Evolutionary conservation across 2,888 invertebrate genomes (phyloP).

Genomic region (Ophioninae sp.): DNA sequence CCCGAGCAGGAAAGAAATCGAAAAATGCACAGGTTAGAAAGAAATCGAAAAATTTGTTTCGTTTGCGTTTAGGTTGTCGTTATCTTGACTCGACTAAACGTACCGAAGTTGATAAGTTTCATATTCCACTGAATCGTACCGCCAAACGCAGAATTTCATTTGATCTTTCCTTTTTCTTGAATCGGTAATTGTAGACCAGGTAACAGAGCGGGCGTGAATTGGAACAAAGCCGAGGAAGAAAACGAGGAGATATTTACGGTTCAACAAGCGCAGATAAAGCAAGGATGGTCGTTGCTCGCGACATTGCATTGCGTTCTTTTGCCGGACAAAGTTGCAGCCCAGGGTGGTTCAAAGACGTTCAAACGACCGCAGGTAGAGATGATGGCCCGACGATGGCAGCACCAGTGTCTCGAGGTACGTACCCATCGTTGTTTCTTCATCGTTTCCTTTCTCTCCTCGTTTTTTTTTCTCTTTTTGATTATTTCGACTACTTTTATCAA

Average conservation of each 20-base stretch:
- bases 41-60: not conserved
- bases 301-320: slow-evolving; percentile 97
- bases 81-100: too few relatives aligned
- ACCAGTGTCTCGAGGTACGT: slow-evolving; percentile 96
- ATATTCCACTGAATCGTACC: too few relatives aligned
- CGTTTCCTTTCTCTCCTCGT: not conserved
- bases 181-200: slow-evolving; percentile 82
- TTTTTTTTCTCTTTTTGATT: slow-evolving; percentile 2
- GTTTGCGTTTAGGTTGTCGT: too few relatives aligned
- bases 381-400: slow-evolving; percentile 99
- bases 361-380: slow-evolving; percentile 98
- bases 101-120: too few relatives aligned
- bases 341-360: slow-evolving; percentile 88
- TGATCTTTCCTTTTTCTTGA: too few relatives aligned
- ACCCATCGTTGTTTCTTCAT: not conserved
- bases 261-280: slow-evolving; percentile 96
- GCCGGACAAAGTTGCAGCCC: slow-evolving; percentile 93
- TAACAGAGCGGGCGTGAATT: slow-evolving; percentile 84
- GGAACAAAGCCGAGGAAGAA: slow-evolving; percentile 90
- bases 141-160: too few relatives aligned
- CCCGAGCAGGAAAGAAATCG: slow-evolving; percentile 92
- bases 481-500: not conserved
- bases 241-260: slow-evolving; percentile 91
- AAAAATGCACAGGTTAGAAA: slow-evolving; percentile 86
- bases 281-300: slow-evolving; percentile 98